phyloP scores from a whole-genome alignment of 1,140 invertebrate genomes.

The Zaprionus taronus region DNA sequence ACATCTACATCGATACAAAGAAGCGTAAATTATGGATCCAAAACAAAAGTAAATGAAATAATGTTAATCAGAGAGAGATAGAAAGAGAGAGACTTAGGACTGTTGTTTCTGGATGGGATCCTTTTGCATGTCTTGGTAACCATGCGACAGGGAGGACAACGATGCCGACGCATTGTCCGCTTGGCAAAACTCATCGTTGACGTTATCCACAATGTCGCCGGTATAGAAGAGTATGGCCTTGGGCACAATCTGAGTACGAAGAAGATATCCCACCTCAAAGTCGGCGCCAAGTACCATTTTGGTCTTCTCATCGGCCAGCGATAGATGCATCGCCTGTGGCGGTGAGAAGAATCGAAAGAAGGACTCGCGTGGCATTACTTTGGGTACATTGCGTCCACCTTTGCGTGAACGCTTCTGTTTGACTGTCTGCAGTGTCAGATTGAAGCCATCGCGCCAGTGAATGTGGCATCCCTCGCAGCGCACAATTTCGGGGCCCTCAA shows the following conservation, averaged over 20 bases:
- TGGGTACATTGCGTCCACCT: constrained; percentile 94
- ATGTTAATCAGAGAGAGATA: neutral
- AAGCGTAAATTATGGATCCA: constrained; percentile 6
- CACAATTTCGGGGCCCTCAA: constrained; percentile 98
- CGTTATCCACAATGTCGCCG: constrained; percentile 88
- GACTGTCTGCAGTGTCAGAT: constrained; percentile 97
- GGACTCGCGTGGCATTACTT: constrained; percentile 95
- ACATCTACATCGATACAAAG: constrained; percentile 1
- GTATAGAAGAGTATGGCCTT: constrained; percentile 97
- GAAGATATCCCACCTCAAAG: constrained; percentile 98
- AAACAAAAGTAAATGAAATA: neutral
- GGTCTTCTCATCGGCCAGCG: constrained; percentile 85
- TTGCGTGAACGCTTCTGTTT: constrained; percentile 99
- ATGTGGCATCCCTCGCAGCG: constrained; percentile 96
- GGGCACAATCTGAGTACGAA: constrained; percentile 95
- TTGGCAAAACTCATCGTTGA: constrained; percentile 42
- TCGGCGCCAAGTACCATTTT: constrained; percentile 88
- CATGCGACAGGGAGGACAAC: constrained; percentile 35
- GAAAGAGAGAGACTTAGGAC: constrained; percentile 3
- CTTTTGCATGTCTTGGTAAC: constrained; percentile 17
- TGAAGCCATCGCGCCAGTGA: constrained; percentile 97
- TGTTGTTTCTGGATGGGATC: constrained; percentile 3
- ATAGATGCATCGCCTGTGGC: constrained; percentile 89
- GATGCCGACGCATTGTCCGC: constrained; percentile 42
- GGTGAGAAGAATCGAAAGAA: constrained; percentile 99